Base-by-base conservation (phyloP, 1,140 invertebrate species). In the Ceratosolen fusciceps region DNA sequence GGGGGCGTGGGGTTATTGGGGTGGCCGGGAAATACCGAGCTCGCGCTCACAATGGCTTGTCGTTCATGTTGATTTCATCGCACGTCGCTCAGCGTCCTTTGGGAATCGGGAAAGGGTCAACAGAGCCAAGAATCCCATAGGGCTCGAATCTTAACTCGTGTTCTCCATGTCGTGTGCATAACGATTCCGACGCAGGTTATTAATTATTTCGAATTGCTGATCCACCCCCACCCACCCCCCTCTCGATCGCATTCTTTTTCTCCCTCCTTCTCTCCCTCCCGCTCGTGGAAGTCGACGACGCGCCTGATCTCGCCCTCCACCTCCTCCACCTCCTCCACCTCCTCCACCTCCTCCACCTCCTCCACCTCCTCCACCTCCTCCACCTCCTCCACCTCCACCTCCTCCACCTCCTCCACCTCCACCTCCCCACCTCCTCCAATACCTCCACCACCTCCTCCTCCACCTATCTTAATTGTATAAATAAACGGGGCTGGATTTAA, bases 61-160 rank as follows among this genome's bases (percentile, higher is more conserved):
- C 90, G 88, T 90, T 90, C 88, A 87, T 88, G 88, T 89, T 90
- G 89, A 90, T 90, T 90, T 89, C 87, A 89, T 90, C 88, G 85
- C 87, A 88, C 86, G 86, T 88, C 83, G 84, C 83, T 84, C 86
- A 86, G 58, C 14, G 14, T n/a, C 87, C 86, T 86, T 84, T 83
- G 86, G 85, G 86, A 85, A 85, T 87, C 80, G 81, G 82, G 81
- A 83, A 84, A 83, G 87, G 87, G 87, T 87, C 82, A 83, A 87
- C 86, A 85, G 86, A 86, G 82, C 83, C 83, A 85, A 86, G 87
- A 84, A 89, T 86, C 84, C 87, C 85, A 82, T 80, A 82, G 73
- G 78, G 54, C 80, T 34, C 70, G 80, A 81, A 29, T 49, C 58
- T 54, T 62, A 74, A 77, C 62, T 77, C 58, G 52, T 29, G 21